phyloP scores from a whole-genome alignment of 2,113 vertebrate species.

The Dicaeum eximium region DNA sequence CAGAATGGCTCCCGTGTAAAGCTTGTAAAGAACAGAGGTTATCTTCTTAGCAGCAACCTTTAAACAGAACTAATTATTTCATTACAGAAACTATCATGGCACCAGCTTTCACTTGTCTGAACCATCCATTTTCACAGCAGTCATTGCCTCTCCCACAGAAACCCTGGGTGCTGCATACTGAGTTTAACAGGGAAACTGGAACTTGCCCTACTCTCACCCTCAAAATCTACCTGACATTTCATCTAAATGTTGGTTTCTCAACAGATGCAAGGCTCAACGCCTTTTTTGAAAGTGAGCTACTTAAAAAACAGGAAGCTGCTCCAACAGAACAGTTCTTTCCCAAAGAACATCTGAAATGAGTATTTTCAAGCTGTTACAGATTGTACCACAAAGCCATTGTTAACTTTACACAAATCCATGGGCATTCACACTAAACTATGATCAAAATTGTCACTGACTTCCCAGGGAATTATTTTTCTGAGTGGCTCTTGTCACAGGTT shows the following conservation, averaged over 20 bases:
- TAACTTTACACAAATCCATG: background rate
- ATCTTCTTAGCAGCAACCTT: conserved; percentile 52
- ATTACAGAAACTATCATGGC: conserved; percentile 38
- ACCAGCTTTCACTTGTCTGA: conserved; percentile 47
- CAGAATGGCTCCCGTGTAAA: background rate
- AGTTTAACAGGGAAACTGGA: background rate
- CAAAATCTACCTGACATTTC: background rate
- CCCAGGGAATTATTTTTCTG: background rate
- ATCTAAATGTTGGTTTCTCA: background rate
- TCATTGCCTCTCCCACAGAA: background rate
- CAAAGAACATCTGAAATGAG: background rate
- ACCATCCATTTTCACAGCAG: background rate
- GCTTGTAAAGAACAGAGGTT: background rate
- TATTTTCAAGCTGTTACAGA: background rate
- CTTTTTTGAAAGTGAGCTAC: background rate
- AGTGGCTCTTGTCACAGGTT: background rate
- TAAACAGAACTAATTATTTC: conserved; percentile 54
- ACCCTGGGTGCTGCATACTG: background rate
- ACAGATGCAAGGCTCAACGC: background rate
- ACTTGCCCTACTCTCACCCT: background rate
- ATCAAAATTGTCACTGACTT: background rate
- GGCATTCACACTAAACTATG: background rate
- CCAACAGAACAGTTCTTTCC: background rate
- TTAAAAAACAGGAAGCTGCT: background rate
- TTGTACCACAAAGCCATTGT: background rate